These are phyloP conservation scores for Eucera pruinosa DNA, from an alignment of 2,888 invertebrate species.

Conservation along the genomic window DNA sequence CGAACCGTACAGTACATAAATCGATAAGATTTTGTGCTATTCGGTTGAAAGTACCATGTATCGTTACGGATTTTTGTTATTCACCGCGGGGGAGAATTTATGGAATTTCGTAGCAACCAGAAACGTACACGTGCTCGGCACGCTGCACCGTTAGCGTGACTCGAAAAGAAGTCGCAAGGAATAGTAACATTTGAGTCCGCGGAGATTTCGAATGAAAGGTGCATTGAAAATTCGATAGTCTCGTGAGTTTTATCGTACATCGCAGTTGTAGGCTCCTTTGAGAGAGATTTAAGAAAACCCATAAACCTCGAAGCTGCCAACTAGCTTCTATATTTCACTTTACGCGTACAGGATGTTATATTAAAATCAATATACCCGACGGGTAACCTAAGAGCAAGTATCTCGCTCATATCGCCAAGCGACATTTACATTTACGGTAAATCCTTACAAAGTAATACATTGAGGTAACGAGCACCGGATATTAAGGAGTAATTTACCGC, in stretches of 20 bases:
- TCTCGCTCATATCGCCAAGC: not conserved
- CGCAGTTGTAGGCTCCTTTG: too few relatives aligned
- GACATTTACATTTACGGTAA: constrained; percentile 27
- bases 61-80: not conserved
- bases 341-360: not conserved
- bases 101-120: not conserved
- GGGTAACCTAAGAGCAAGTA: not conserved
- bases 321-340: not conserved
- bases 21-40: constrained; percentile 5
- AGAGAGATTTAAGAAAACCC: not conserved
- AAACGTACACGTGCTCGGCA: not conserved
- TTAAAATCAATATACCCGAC: not conserved
- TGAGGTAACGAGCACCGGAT: constrained; percentile 2
- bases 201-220: not conserved
- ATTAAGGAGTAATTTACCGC: constrained; percentile 32
- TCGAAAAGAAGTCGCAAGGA: too few relatives aligned
- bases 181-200: not conserved
- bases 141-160: not conserved
- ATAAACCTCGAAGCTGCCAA: not conserved
- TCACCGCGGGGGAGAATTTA: not conserved
- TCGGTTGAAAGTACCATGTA: not conserved
- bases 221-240: not conserved
- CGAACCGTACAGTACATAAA: not conserved
- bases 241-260: too few relatives aligned
- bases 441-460: constrained; percentile 32